These are phyloP conservation scores for Zootermopsis nevadensis DNA, from an alignment of 2,888 invertebrate genomes.

Conservation along the genomic window DNA sequence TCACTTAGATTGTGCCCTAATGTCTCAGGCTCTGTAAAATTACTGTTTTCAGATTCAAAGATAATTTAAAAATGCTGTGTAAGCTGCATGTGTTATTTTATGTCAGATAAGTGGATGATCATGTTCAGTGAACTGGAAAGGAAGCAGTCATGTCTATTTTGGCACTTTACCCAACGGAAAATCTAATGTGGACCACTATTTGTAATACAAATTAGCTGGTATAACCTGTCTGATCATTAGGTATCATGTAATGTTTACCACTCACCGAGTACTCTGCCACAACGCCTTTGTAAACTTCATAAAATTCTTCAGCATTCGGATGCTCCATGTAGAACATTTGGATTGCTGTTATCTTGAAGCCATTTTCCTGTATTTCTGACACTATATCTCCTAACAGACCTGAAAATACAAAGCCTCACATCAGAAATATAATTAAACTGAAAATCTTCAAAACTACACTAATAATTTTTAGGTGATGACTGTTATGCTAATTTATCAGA, in stretches of 20 bases:
- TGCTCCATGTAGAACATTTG: constrained; percentile 83
- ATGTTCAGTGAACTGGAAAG: too few relatives aligned
- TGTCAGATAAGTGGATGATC: too few relatives aligned
- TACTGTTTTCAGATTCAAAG: not conserved
- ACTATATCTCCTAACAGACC: constrained; percentile 74
- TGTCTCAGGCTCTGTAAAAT: too few relatives aligned
- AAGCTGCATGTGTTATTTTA: too few relatives aligned
- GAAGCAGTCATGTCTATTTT: too few relatives aligned
- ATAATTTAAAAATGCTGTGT: not conserved
- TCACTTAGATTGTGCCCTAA: too few relatives aligned
- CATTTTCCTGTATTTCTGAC: constrained; percentile 77
- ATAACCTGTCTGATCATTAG: not conserved
- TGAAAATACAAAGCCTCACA: constrained; percentile 53
- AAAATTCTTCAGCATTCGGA: constrained; percentile 89
- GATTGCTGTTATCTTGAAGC: constrained; percentile 82
- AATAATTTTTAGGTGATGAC: not conserved
- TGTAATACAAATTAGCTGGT: not conserved
- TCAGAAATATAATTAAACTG: not conserved
- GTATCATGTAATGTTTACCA: constrained; percentile 23
- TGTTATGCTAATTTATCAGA: too few relatives aligned
- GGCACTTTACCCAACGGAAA: too few relatives aligned
- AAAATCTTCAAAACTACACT: not conserved
- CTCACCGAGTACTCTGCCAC: constrained; percentile 79
- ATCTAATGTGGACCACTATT: not conserved
- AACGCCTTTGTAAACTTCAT: constrained; percentile 92